A percentile compares a stretch with the other conserved stretches of the same genome.
phyloP scores from a whole-genome alignment of 2,888 invertebrate genomes.

The Megamerina dolium region DNA sequence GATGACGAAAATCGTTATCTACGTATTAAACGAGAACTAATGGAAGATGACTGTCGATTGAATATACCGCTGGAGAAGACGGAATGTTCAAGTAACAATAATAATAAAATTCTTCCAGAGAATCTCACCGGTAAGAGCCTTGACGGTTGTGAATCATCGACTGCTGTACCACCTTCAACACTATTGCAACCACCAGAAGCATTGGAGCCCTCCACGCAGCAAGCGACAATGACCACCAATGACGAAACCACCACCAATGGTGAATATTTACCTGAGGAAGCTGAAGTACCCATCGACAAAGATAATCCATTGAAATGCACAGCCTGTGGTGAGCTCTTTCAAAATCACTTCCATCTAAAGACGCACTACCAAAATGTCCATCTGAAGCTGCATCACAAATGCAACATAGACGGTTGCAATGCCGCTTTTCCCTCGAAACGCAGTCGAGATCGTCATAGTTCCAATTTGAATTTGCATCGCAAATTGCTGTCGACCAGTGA shows the following conservation, averaged over 20 bases:
- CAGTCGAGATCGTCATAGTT: slow-evolving; percentile 86
- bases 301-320: slow-evolving; percentile 88
- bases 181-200: background rate
- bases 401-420: slow-evolving; percentile 90
- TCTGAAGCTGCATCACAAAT: slow-evolving; percentile 91
- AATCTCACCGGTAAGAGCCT: slow-evolving; percentile 24
- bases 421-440: slow-evolving; percentile 91
- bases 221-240: slow-evolving; percentile 1
- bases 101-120: slow-evolving; percentile 24
- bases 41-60: slow-evolving; percentile 27
- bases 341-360: slow-evolving; percentile 88
- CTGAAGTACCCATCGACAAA: slow-evolving; percentile 84
- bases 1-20: slow-evolving; percentile 32
- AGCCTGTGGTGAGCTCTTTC: slow-evolving; percentile 88
- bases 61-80: slow-evolving; percentile 22
- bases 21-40: slow-evolving; percentile 36
- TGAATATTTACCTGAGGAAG: slow-evolving; percentile 46
- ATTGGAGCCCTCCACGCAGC: slow-evolving; percentile 9
- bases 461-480: slow-evolving; percentile 84
- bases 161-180: background rate
- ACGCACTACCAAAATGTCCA: slow-evolving; percentile 95
- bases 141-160: background rate
- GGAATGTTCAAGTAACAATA: slow-evolving; percentile 11
- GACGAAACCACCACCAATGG: slow-evolving; percentile 18
- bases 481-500: slow-evolving; percentile 70